A percentile compares a stretch with the other conserved stretches of the same genome.
Evolutionary conservation across 2,113 vertebrate species (phyloP).

Genomic region (Eclectus roratus): DNA sequence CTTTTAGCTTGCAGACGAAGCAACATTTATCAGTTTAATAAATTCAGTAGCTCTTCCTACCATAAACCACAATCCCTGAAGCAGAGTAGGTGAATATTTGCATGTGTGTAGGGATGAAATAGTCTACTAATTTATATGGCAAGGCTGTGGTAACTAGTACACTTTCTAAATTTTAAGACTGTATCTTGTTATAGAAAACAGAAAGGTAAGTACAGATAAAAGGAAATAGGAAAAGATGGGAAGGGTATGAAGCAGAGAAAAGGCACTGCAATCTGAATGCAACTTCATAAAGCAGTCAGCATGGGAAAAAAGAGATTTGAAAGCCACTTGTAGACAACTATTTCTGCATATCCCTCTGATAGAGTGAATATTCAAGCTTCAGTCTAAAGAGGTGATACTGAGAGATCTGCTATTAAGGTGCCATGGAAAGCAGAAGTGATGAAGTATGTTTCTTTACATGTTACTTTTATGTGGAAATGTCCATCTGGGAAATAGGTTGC

Average conservation of each 20-base stretch:
- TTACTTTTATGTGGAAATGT: not conserved
- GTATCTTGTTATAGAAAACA: not conserved
- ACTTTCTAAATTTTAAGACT: not conserved
- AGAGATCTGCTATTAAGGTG: not conserved
- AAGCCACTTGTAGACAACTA: not conserved
- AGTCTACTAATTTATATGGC: not conserved
- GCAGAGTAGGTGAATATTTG: not conserved
- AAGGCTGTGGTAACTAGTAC: not conserved
- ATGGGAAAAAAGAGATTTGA: not conserved
- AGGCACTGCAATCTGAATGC: not conserved
- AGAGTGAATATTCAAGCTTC: not conserved
- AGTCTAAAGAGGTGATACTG: not conserved
- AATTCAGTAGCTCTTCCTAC: not conserved
- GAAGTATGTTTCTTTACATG: not conserved
- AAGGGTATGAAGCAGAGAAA: not conserved
- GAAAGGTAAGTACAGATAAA: not conserved
- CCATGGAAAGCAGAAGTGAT: not conserved
- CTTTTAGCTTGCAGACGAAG: not conserved
- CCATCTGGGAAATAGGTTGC: not conserved
- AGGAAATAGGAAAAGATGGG: not conserved
- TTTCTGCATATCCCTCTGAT: not conserved
- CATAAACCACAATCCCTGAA: not conserved
- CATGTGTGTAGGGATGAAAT: not conserved
- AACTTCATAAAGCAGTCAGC: accelerated
- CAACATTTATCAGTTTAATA: not conserved